Percentiles rank a stretch among this genome's conserved stretches.
Conservation (phyloP, 2,113 vertebrate species). For the Balaeniceps rex region DNA sequence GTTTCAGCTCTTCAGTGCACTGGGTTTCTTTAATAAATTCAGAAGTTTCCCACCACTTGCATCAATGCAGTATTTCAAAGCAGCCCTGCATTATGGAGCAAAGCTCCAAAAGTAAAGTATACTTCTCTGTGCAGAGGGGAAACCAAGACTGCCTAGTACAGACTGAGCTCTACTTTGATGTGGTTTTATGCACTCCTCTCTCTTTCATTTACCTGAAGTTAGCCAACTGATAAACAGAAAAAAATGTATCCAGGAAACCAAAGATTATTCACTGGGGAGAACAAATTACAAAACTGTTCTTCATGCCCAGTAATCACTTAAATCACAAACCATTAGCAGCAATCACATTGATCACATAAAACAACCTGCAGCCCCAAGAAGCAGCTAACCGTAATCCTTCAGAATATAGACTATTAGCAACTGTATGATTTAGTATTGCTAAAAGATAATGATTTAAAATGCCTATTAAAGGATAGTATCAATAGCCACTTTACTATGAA, state of each 20-base stretch:
- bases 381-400: background rate
- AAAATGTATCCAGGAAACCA: conserved; percentile 43
- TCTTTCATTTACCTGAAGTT: conserved; percentile 13
- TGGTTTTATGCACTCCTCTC: background rate
- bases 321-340: conserved; percentile 42
- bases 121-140: background rate
- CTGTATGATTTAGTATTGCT: background rate
- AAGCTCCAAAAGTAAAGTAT: background rate
- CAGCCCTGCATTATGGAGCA: background rate
- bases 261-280: conserved; percentile 3
- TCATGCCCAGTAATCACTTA: conserved; percentile 22
- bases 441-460: background rate
- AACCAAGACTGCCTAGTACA: background rate
- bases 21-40: background rate
- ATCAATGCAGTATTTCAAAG: conserved; percentile 26
- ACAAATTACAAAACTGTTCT: background rate
- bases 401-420: background rate
- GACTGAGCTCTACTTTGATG: background rate
- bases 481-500: background rate
- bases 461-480: background rate
- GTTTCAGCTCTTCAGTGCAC: background rate
- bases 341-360: conserved; percentile 20
- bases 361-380: background rate
- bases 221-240: conserved; percentile 36
- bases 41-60: background rate